A percentile compares a stretch with the other conserved stretches of the same genome.
phyloP scores from a whole-genome alignment of 2,113 vertebrate genomes.

The Microcebus jonahi region DNA sequence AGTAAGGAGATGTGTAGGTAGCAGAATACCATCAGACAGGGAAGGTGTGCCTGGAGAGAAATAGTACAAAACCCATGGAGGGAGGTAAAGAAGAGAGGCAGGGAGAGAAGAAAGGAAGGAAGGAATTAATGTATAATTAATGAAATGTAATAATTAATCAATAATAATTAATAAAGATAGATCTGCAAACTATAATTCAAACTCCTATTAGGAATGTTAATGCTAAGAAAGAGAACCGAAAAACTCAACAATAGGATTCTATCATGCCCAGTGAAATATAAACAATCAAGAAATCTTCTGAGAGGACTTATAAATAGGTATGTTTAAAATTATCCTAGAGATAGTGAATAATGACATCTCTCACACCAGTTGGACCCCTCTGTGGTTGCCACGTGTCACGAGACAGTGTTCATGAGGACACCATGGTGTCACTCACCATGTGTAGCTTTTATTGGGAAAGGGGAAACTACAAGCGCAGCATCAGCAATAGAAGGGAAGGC shows the following conservation, averaged over 20 bases:
- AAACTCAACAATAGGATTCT: not conserved
- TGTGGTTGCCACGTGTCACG: accelerated
- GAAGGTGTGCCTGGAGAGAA: not conserved
- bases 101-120: not conserved
- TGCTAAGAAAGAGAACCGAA: not conserved
- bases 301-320: not conserved
- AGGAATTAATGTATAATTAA: not conserved
- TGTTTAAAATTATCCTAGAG: not conserved
- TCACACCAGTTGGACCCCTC: not conserved
- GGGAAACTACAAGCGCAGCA: not conserved
- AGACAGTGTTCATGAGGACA: too few species aligned
- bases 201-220: not conserved
- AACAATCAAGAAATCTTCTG: not conserved
- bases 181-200: not conserved
- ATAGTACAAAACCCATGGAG: not conserved
- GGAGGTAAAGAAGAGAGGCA: not conserved
- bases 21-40: not conserved
- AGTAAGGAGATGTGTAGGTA: not conserved
- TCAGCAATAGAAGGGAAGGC: not conserved
- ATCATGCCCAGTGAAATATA: not conserved
- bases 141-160: not conserved
- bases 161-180: not conserved
- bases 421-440: too few species aligned
- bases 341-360: not conserved
- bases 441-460: not conserved